Conservation (phyloP, 2,113 vertebrate genomes). For the Urocitellus parryii region DNA sequence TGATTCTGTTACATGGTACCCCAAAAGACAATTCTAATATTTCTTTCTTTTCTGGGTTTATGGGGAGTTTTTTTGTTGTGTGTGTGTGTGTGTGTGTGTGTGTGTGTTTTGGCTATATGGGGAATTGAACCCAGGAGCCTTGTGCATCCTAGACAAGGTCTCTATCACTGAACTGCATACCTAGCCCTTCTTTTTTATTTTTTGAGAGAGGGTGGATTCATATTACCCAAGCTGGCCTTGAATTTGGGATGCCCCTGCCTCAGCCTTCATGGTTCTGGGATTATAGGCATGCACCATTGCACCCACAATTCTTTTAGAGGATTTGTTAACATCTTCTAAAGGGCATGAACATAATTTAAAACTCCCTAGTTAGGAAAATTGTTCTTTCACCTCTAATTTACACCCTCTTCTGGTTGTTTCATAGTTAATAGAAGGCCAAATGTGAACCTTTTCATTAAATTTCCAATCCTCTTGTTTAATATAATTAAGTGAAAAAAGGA, state of each 20-base stretch:
- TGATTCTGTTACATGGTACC: neutral
- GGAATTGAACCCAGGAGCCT: neutral
- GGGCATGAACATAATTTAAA: conserved; percentile 27
- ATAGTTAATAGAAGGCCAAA: conserved; percentile 33
- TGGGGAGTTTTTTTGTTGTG: too few species aligned
- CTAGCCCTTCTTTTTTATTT: neutral
- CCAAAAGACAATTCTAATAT: neutral
- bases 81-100: too few species aligned
- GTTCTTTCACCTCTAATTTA: conserved; percentile 44
- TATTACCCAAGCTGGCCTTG: neutral
- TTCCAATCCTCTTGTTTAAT: neutral
- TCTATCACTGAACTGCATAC: neutral
- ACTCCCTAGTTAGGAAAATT: neutral
- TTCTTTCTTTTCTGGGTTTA: neutral
- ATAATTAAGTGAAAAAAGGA: neutral
- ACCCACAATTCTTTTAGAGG: neutral
- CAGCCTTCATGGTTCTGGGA: neutral
- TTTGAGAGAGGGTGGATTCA: neutral
- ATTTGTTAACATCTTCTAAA: conserved; percentile 38
- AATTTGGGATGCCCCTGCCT: neutral
- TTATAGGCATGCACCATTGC: neutral
- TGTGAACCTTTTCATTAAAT: conserved; percentile 2
- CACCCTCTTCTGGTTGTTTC: neutral
- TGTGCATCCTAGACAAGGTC: neutral
- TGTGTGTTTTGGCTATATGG: neutral